A percentile compares a stretch with the other conserved stretches of the same genome.
Conservation (phyloP, 2,888 invertebrate species). For the Scaptomyza reducta region DNA sequence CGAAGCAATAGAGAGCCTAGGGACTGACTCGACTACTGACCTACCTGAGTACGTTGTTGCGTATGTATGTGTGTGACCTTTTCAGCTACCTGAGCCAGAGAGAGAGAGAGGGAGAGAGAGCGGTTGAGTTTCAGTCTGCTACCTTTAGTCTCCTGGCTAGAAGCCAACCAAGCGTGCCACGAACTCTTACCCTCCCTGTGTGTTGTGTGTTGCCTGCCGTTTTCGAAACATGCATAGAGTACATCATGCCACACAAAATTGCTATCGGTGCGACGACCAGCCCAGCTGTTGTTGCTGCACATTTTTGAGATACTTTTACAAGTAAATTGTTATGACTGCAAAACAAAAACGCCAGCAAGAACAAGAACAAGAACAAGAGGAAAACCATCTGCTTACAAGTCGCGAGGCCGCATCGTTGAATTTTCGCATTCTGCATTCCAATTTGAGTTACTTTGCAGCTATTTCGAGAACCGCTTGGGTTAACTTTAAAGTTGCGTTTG, state of each 20-base stretch:
- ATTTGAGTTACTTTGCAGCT: slow-evolving; percentile 16
- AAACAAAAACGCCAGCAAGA: background rate
- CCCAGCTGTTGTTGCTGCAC: slow-evolving; percentile 45
- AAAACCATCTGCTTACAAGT: slow-evolving; percentile 30
- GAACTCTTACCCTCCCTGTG: slow-evolving; percentile 14
- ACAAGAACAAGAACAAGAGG: background rate
- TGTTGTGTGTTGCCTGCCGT: slow-evolving; percentile 1
- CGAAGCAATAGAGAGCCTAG: slow-evolving; percentile 22
- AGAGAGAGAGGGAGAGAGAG: background rate
- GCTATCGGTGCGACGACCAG: slow-evolving; percentile 3
- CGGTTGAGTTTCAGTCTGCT: slow-evolving; percentile 22
- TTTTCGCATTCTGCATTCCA: slow-evolving; percentile 33
- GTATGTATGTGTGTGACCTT: slow-evolving; percentile 26
- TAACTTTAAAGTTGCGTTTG: slow-evolving; percentile 5
- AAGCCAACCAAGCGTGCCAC: slow-evolving; percentile 59
- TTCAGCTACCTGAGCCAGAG: slow-evolving; percentile 36
- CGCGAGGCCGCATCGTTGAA: slow-evolving; percentile 29
- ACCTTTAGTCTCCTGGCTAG: slow-evolving; percentile 27
- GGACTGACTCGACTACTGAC: slow-evolving; percentile 27
- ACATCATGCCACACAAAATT: slow-evolving; percentile 30
- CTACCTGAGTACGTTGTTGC: slow-evolving; percentile 34
- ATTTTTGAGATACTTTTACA: slow-evolving; percentile 37
- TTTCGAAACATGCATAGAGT: slow-evolving; percentile 1
- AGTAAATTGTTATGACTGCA: slow-evolving; percentile 33
- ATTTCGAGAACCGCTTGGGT: background rate